Evolutionary conservation across 2,113 vertebrate genomes (phyloP).

Genomic region (Gymnocephalus cernua): DNA sequence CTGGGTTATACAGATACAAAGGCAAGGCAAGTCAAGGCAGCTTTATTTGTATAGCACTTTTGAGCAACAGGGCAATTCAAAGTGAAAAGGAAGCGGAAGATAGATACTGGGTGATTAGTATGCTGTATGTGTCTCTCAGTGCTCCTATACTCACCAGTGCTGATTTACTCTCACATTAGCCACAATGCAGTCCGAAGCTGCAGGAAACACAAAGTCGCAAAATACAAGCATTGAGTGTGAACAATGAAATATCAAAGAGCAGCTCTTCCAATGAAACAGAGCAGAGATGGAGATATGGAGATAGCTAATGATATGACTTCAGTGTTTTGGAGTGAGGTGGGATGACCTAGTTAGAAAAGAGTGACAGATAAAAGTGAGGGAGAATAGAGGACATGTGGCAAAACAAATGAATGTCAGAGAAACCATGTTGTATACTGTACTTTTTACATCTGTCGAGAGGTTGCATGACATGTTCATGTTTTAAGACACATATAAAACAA

Average conservation of each 20-base stretch:
- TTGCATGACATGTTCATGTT: background rate
- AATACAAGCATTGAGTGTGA: constrained; percentile 6
- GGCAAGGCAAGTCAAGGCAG: no score
- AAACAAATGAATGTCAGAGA: constrained; percentile 6
- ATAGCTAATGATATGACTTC: constrained; percentile 20
- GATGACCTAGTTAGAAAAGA: constrained; percentile 64
- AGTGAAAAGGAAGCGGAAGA: background rate
- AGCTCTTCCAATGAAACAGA: constrained; percentile 26
- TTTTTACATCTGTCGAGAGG: background rate
- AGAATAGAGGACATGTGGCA: constrained; percentile 29
- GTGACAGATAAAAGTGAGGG: constrained; percentile 24
- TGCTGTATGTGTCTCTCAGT: constrained; percentile 22
- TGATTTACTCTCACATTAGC: constrained; percentile 14
- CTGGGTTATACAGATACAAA: constrained; percentile 18
- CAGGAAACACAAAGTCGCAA: constrained; percentile 8
- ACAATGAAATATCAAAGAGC: constrained; percentile 39
- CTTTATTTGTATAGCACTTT: no score
- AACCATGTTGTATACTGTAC: background rate
- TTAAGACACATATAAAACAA: background rate
- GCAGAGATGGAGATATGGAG: constrained; percentile 33
- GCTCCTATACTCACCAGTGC: constrained; percentile 19
- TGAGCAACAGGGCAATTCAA: no score
- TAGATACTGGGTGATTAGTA: constrained; percentile 45
- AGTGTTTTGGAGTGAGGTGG: constrained; percentile 51
- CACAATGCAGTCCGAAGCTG: background rate